Conservation (phyloP, 1,140 invertebrate species). For the Pteromalus puparum region DNA sequence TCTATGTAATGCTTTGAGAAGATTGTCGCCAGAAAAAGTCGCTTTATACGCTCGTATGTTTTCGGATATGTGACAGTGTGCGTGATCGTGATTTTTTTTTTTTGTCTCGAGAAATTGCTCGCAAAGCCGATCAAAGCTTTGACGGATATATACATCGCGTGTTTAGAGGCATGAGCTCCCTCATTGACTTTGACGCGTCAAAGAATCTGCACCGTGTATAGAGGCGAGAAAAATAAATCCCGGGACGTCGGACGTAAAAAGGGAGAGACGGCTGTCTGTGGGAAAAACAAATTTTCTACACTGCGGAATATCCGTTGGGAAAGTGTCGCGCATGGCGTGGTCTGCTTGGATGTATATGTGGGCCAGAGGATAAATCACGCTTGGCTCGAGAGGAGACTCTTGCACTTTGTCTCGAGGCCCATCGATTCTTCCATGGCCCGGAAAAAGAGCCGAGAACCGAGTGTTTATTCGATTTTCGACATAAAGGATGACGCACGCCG, state of each 20-base stretch:
- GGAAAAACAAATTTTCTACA: constrained; percentile 6
- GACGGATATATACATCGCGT: not conserved
- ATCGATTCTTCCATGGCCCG: not conserved
- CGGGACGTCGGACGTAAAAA: not conserved
- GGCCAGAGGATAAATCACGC: not conserved
- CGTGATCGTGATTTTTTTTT: not conserved
- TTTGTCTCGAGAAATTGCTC: too few species aligned
- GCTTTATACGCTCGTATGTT: too few species aligned
- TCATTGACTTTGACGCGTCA: constrained; percentile 27
- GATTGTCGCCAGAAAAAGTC: not conserved
- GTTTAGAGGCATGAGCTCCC: constrained; percentile 8
- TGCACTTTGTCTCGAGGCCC: not conserved
- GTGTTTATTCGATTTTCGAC: not conserved
- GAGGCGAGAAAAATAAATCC: constrained; percentile 24
- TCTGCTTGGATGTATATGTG: not conserved
- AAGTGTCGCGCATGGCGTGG: not conserved
- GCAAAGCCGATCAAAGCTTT: not conserved
- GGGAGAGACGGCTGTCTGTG: not conserved
- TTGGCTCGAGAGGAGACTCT: not conserved
- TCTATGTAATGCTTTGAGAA: not conserved
- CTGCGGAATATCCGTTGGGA: not conserved
- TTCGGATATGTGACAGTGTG: not conserved
- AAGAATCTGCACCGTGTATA: not conserved
- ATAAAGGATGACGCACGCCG: not conserved
- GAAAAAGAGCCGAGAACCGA: not conserved